Evolutionary conservation across 2,797 vertebrate genomes (phyloP), one percentile per base, ranked within the genome.

Genomic region (Varecia variegata): DNA sequence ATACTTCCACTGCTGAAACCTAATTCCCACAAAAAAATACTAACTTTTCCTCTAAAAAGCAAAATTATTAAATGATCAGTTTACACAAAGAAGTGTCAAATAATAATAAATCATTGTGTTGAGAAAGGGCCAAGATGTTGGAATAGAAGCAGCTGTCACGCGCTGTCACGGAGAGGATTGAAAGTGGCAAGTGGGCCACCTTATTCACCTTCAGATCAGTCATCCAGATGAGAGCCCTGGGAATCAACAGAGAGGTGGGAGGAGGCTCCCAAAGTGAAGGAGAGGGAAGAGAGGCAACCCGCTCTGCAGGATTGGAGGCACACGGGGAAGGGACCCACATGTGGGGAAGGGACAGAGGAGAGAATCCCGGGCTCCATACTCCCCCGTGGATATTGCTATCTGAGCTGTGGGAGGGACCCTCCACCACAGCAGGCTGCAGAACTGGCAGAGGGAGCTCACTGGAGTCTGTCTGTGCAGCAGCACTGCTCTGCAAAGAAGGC

Each of bases 11-110:
- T 38, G 27, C 45, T 47, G 21, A 81, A 71, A 85, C 21, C 45
- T 62, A 47, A 60, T 67, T 77, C 92, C 25, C 18, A 47, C 6
- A 20, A 70, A 45, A 38, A 84, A 43, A 81, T 35, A 68, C 4
- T 68, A 79, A 88, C 47, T 45, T 95, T 94, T 73, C 89, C 68
- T 85, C 77, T 89, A 94, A 79, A 58, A 95, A 88, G 52, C 2
- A 81, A 4, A 85, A 85, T 88, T 60, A 62, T 65, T 73, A 68
- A 76, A 74, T 47, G 65, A 45, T 73, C 30, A 38, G 20, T 38
- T 54, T 67, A 60, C 5, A 32, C 50, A 70, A 80, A 58, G 43
- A 91, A 68, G 3, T 20, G 32, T 32, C 56, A 47, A 86, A 50
- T 43, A 70, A 47, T 74, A 68, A 82, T 70, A 30, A 25, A 62